These are phyloP conservation scores for Agonum fuliginosum DNA, from an alignment of 2,888 invertebrate genomes.

Conservation along the genomic window DNA sequence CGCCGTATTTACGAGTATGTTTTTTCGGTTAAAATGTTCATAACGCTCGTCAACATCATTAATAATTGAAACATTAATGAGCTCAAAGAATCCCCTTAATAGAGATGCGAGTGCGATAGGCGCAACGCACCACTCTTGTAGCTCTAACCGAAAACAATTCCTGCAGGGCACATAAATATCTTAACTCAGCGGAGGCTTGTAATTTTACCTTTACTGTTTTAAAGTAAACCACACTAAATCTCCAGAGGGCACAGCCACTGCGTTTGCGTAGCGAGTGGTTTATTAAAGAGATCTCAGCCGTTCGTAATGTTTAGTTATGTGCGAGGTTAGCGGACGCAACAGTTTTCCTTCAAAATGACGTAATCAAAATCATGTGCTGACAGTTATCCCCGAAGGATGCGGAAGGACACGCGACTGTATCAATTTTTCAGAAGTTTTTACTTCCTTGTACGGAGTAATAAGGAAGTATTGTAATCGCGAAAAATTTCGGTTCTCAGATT, in stretches of 20 bases:
- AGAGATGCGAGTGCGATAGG: not conserved
- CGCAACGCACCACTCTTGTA: not conserved
- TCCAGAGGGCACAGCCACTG: constrained; percentile 64
- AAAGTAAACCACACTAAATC: constrained; percentile 71
- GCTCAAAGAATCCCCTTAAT: constrained; percentile 28
- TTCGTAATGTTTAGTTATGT: constrained; percentile 3
- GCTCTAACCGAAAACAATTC: constrained; percentile 54
- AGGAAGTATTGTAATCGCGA: too few relatives aligned
- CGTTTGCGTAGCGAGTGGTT: constrained; percentile 13
- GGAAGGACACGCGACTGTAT: too few relatives aligned
- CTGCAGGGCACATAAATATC: constrained; percentile 71
- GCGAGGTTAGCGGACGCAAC: not conserved
- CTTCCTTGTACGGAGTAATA: too few relatives aligned
- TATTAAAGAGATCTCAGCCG: constrained; percentile 34
- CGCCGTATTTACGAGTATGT: constrained; percentile 15
- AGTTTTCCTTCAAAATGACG: constrained; percentile 14
- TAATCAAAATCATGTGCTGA: not conserved
- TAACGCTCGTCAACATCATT: constrained; percentile 16
- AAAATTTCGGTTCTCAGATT: too few relatives aligned
- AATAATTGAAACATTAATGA: constrained; percentile 49
- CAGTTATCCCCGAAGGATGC: not conserved
- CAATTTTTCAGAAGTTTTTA: too few relatives aligned
- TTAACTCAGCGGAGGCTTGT: constrained; percentile 70
- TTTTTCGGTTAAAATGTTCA: constrained; percentile 27
- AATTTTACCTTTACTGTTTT: constrained; percentile 72